Evolutionary conservation across 2,113 vertebrate species (phyloP), one percentile per base, ranked within the genome.

Genomic region (Varanus komodoensis): DNA sequence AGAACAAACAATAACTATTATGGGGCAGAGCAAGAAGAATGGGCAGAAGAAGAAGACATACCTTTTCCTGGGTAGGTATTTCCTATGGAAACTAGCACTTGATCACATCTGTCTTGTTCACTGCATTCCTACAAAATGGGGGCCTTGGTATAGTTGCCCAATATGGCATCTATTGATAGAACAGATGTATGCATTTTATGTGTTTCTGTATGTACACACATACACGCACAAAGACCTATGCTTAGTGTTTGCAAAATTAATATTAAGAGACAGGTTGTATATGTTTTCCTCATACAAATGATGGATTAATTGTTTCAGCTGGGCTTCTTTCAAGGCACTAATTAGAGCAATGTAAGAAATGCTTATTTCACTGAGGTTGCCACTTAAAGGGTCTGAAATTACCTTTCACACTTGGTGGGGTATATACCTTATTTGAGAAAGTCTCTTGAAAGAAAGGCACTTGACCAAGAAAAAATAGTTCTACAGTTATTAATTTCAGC

Each of bases 21-120:
- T 4, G 95, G 96, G 89, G 96, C 97, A 88, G 98, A 98, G 61
- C 98, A 98, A 4, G 98, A 98, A 89, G 99, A 99, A 1, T 99
- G 99, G 99, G 97, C 98, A 95, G 99, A 99, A 95, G 99, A 99
- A 79, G 98, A 99, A 48, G 97, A 98, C 92, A 98, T 99, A 89
- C 98, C 98, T 64, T 98, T 99, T 90, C 99, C 98, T 54, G 98
- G 98, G 99, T 99, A 94, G 97, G 98, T 96, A 5, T 68, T 64
- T 85, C 71, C 34, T 50, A 27, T 25, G 69, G 23, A 23, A 78
- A 68, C 0, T 83, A 52, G 77, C 25, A 38, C 81, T 90, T 1
- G 80, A 50, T 88, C 38, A 77, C 89, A 44, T 52, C 69, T 81
- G 74, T 54, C 52, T 77, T 74, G 68, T 90, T 94, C 61, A 92